A percentile compares a stretch with the other conserved stretches of the same genome.
These are phyloP conservation scores for Aleadryas rufinucha DNA, from an alignment of 2,113 vertebrate species.

Conservation along the genomic window DNA sequence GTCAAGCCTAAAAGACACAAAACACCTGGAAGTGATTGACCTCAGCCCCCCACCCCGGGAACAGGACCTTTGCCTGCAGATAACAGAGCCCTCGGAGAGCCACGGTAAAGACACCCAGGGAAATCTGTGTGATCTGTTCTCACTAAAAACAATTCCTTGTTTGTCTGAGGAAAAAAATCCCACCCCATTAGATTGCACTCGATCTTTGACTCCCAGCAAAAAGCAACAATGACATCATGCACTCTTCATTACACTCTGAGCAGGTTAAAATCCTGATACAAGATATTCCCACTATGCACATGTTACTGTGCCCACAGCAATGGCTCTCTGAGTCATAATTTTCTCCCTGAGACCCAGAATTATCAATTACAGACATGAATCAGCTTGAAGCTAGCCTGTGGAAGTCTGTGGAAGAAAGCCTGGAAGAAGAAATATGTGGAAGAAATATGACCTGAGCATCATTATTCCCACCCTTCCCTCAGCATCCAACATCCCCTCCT, in stretches of 20 bases:
- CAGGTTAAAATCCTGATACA: neutral
- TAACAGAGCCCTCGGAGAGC: neutral
- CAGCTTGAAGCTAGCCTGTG: neutral
- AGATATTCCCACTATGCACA: neutral
- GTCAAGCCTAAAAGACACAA: neutral
- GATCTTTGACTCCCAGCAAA: neutral
- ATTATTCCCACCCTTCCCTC: neutral
- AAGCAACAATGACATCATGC: neutral
- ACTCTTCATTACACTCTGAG: neutral
- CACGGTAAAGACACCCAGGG: neutral
- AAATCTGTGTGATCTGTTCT: conserved; percentile 9
- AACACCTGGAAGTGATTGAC: conserved; percentile 11
- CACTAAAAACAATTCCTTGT: conserved; percentile 15
- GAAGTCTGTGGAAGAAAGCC: neutral
- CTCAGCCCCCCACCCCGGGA: neutral
- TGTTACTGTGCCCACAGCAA: neutral
- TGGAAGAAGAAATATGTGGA: neutral
- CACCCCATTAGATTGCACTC: neutral
- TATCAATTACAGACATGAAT: neutral
- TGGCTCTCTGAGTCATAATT: neutral
- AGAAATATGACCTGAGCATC: neutral
- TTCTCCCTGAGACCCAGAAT: neutral
- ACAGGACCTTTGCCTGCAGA: neutral
- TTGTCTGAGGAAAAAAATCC: neutral
- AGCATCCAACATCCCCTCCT: neutral